These are phyloP conservation scores for Fulmarus glacialis DNA, from an alignment of 2,113 vertebrate genomes.

Conservation along the genomic window DNA sequence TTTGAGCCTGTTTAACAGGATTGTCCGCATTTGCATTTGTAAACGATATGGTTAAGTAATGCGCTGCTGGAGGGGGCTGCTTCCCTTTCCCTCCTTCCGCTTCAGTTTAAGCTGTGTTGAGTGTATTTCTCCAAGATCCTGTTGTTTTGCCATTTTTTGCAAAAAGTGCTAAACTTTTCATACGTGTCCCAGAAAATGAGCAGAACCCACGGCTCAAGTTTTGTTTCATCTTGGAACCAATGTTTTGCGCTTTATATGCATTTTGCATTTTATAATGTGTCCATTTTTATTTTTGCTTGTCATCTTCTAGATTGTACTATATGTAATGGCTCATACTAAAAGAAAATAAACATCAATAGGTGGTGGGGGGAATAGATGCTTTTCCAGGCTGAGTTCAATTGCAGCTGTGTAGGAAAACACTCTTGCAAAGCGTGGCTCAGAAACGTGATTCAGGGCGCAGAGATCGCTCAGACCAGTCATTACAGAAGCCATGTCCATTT, in stretches of 20 bases:
- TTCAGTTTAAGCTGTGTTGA: not conserved
- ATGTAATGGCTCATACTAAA: not conserved
- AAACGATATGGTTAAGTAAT: not conserved
- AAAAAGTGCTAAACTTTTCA: not conserved
- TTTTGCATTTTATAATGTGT: accelerated
- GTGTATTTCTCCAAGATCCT: not conserved
- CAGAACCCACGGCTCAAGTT: not conserved
- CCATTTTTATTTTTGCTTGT: accelerated
- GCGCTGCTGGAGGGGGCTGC: not conserved
- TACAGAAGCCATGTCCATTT: not conserved
- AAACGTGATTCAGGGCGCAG: not conserved
- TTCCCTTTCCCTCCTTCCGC: not conserved
- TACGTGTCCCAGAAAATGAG: not conserved
- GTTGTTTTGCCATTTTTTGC: not conserved
- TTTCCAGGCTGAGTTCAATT: not conserved
- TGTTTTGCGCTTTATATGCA: not conserved
- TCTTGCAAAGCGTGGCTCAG: not conserved
- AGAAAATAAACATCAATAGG: not conserved
- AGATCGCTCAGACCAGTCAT: not conserved
- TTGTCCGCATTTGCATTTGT: not conserved
- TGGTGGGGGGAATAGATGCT: not conserved
- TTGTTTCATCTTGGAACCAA: not conserved
- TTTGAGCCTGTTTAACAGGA: constrained; percentile 6
- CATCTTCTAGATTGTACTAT: not conserved
- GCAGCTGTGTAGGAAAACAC: not conserved